Base-by-base conservation (phyloP, 2,888 invertebrate species). In the Alcis repandata region DNA sequence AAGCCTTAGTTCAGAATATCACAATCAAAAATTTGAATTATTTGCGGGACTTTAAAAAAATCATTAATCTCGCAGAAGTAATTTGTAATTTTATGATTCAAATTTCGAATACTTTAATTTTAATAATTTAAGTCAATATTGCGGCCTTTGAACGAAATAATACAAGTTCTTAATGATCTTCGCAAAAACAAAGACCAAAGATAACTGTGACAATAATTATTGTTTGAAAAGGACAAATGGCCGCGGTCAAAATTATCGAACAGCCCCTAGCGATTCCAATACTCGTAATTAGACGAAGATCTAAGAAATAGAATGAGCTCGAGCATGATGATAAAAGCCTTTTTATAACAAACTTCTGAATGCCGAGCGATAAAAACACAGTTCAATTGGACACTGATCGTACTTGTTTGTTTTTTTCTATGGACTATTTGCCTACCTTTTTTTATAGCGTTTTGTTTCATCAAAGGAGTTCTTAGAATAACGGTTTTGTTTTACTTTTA, bases 341-440 rank as follows among this genome's bases (percentile, higher is more conserved):
- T 54, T 41, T 40, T 19, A 20, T 17, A 54, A 43, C 38, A 49
- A 56, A 45, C 45, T 45, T 45, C n/a, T 46, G 56, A 57, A 38
- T 38, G 48, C 9, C 17, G 38, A 58, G 22, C 56, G 15, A 58
- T 58, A 58, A 58, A 57, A 58, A 53, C 33, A 9, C 19, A 13
- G 20, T 19, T 19, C 9, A n/a, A 19, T 1, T 40, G 15, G 22
- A 53, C 38, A 22, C 22, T 7, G 36, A 51, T 19, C 15, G 20
- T 22, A 40, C 22, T 20, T 52, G 22, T 38, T 38, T 58, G 38
- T 38, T 54, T 56, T 58, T 20, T 58, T 10, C 22, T 3, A 36
- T 19, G 7, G 8, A 46, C 45, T 38, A 19, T 58, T 38, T 58
- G 32, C 32, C 17, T 27, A 22, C 33, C 9, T 13, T 38, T 22